Percentiles rank a stretch among this genome's conserved stretches.
phyloP scores from a whole-genome alignment of 1,140 invertebrate species.

The Pollicipes pollicipes region DNA sequence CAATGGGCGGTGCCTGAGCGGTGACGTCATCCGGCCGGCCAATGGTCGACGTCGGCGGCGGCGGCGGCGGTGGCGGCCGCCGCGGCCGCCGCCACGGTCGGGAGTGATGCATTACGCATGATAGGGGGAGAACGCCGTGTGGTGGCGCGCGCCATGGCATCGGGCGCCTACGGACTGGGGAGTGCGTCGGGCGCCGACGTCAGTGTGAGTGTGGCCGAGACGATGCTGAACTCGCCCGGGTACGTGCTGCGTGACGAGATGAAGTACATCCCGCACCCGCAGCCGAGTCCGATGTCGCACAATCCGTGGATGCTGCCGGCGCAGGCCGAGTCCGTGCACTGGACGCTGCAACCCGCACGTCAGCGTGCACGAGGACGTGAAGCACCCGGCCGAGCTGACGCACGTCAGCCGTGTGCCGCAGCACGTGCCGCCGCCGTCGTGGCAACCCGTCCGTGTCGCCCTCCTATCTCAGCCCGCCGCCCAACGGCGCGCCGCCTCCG shows the following conservation, averaged over 20 bases:
- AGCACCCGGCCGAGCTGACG: slow-evolving; percentile 30
- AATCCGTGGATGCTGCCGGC: slow-evolving; percentile 71
- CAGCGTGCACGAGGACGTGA: slow-evolving; percentile 33
- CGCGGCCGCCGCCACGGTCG: slow-evolving; percentile 15
- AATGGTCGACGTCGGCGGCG: no score
- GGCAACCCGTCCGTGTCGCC: slow-evolving; percentile 67
- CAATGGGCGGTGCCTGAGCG: no score
- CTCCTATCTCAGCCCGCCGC: slow-evolving; percentile 45
- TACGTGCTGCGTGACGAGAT: slow-evolving; percentile 40
- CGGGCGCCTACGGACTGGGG: slow-evolving; percentile 19
- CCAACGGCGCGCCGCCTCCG: slow-evolving; percentile 40
- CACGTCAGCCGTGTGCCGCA: slow-evolving; percentile 39
- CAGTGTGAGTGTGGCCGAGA: slow-evolving; percentile 20
- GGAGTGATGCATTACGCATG: slow-evolving; percentile 7
- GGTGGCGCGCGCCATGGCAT: slow-evolving; percentile 15
- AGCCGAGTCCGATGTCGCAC: slow-evolving; percentile 48
- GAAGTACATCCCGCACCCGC: slow-evolving; percentile 67
- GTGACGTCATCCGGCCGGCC: no score
- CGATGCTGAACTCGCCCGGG: slow-evolving; percentile 20
- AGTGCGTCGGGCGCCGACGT: slow-evolving; percentile 21
- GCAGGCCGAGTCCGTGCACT: slow-evolving; percentile 46
- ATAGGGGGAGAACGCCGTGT: slow-evolving; percentile 4
- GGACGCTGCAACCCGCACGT: slow-evolving; percentile 42
- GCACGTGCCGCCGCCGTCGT: slow-evolving; percentile 42
- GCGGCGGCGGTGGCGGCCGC: no score